These are phyloP conservation scores for Drosophila sechellia DNA, from an alignment of 1,140 invertebrate genomes.

Conservation along the genomic window DNA sequence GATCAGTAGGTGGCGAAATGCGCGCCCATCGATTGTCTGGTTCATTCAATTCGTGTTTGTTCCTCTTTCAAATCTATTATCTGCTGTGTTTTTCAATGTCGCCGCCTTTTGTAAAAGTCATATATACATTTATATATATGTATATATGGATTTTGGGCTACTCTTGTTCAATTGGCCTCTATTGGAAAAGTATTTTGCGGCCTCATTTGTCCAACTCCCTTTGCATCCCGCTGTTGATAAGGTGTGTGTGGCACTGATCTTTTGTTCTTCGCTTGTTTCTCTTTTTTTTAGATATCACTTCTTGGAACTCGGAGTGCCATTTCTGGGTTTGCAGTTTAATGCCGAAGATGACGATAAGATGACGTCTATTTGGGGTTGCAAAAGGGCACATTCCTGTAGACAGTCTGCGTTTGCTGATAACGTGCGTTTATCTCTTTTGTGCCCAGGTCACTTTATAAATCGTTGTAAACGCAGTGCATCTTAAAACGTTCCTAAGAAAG, in stretches of 20 bases:
- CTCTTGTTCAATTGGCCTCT: constrained; percentile 51
- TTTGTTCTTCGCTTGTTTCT: constrained; percentile 12
- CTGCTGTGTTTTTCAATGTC: constrained; percentile 22
- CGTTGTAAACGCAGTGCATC: too few species aligned
- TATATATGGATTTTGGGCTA: constrained; percentile 2
- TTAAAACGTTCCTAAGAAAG: too few species aligned
- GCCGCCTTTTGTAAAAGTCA: constrained; percentile 30
- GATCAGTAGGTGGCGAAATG: constrained; percentile 58
- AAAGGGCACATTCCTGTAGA: constrained; percentile 20
- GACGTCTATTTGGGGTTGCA: constrained; percentile 45
- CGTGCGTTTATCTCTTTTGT: background rate
- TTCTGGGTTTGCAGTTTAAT: constrained; percentile 18
- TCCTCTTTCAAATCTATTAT: constrained; percentile 52
- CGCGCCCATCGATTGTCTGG: constrained; percentile 44
- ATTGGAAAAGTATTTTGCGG: constrained; percentile 39
- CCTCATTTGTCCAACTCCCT: constrained; percentile 49
- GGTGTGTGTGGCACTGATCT: constrained; percentile 29
- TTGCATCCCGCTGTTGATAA: constrained; percentile 51
- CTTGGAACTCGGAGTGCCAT: constrained; percentile 29
- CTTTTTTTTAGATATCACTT: constrained; percentile 12
- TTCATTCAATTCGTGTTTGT: constrained; percentile 73
- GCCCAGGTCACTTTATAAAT: constrained; percentile 6
- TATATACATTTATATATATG: background rate
- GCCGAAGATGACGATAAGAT: constrained; percentile 46
- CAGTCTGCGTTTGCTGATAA: constrained; percentile 34